Evolutionary conservation across 2,888 invertebrate genomes (phyloP).

Genomic region (Pandemis heparana): DNA sequence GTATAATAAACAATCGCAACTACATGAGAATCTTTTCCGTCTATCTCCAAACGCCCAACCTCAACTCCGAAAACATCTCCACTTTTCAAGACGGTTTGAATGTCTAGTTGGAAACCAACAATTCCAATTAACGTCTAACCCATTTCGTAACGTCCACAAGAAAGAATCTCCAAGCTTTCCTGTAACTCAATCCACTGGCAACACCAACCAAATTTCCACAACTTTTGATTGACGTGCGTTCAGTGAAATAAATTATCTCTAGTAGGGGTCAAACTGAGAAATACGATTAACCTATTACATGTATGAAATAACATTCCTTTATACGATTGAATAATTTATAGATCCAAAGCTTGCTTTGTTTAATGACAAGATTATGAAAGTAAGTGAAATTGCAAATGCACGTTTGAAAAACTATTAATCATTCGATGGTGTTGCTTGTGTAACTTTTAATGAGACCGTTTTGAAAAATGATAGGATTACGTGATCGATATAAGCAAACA

Average conservation of each 20-base stretch:
- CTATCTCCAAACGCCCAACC: not conserved
- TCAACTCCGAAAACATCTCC: not conserved
- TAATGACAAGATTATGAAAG: slow-evolving; percentile 44
- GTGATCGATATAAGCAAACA: slow-evolving; percentile 24
- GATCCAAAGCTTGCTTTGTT: slow-evolving; percentile 44
- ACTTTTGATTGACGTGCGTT: slow-evolving; percentile 66
- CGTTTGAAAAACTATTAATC: slow-evolving; percentile 39
- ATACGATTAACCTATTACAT: slow-evolving; percentile 66
- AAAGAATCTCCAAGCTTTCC: slow-evolving; percentile 59
- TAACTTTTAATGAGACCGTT: slow-evolving; percentile 36
- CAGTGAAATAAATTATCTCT: slow-evolving; percentile 62
- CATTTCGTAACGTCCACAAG: slow-evolving; percentile 52
- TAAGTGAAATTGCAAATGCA: slow-evolving; percentile 47
- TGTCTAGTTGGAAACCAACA: slow-evolving; percentile 1
- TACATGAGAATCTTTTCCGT: not conserved
- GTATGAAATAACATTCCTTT: slow-evolving; percentile 58
- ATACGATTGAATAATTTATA: slow-evolving; percentile 54
- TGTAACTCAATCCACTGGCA: slow-evolving; percentile 57
- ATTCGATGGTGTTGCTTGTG: slow-evolving; percentile 21
- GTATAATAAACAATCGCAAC: no score
- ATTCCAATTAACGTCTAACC: slow-evolving; percentile 27
- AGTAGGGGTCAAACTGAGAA: slow-evolving; percentile 64
- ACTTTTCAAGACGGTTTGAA: not conserved
- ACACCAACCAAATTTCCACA: slow-evolving; percentile 57
- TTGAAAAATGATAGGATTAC: slow-evolving; percentile 32